phyloP scores from a whole-genome alignment of 2,888 invertebrate genomes.

The Drosophila anomalata region DNA sequence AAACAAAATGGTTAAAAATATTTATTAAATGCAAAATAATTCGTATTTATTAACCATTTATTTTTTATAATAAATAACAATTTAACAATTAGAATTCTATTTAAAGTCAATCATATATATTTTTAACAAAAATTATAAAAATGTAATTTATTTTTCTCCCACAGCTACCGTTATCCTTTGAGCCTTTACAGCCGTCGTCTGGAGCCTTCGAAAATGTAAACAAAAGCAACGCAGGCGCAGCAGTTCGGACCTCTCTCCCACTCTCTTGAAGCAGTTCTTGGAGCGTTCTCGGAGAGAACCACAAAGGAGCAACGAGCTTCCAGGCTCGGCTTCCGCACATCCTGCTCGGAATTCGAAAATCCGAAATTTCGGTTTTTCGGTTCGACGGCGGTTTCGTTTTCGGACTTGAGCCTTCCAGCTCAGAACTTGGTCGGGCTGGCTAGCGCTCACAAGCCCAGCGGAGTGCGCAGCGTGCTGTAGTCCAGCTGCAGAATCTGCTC shows the following conservation, averaged over 20 bases:
- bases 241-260: constrained; percentile 32
- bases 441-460: constrained; percentile 65
- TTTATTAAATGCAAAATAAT: background rate
- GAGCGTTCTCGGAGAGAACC: background rate
- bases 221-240: constrained; percentile 74
- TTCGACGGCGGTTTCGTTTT: constrained; percentile 4
- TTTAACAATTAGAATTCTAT: too few relatives aligned
- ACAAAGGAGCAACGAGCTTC: constrained; percentile 26
- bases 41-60: background rate
- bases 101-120: background rate
- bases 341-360: constrained; percentile 17
- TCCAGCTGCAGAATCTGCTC: constrained; percentile 43
- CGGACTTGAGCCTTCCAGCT: constrained; percentile 32
- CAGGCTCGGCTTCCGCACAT: constrained; percentile 14
- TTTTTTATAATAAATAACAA: too few relatives aligned
- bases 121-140: background rate
- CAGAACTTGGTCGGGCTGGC: constrained; percentile 38
- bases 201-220: constrained; percentile 70
- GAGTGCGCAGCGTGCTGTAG: constrained; percentile 70
- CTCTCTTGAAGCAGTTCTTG: constrained; percentile 17
- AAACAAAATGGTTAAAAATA: background rate
- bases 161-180: constrained; percentile 43
- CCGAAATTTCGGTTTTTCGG: constrained; percentile 2
- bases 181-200: constrained; percentile 30
- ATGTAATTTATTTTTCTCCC: constrained; percentile 10